Percentiles rank a stretch among this genome's conserved stretches.
These are phyloP conservation scores for Heliothis virescens DNA, from an alignment of 1,140 invertebrate species.

Conservation along the genomic window DNA sequence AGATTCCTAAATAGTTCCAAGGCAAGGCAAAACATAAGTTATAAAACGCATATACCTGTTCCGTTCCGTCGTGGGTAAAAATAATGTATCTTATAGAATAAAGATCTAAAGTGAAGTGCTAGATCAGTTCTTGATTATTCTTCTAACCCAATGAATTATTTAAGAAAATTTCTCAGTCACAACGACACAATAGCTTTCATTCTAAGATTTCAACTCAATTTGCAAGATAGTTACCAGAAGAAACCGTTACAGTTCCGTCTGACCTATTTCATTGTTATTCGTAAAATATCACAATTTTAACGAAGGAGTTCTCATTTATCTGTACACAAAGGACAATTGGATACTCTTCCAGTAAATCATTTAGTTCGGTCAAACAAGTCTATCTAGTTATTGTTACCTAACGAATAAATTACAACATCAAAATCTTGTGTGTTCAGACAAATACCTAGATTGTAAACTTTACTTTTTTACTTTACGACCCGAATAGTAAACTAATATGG, in stretches of 20 bases:
- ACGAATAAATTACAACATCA: neutral
- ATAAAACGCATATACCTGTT: too few relatives aligned
- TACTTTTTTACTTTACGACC: too few relatives aligned
- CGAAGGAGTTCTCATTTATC: neutral
- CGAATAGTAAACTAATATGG: too few relatives aligned
- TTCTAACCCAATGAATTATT: too few relatives aligned
- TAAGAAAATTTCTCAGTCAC: too few relatives aligned
- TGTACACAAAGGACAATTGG: neutral
- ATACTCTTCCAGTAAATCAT: neutral
- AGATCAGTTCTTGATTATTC: too few relatives aligned
- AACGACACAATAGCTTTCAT: too few relatives aligned
- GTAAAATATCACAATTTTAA: neutral
- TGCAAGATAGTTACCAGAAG: conserved; percentile 6
- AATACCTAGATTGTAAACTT: neutral
- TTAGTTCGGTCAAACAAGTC: neutral
- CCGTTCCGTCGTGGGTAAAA: too few relatives aligned
- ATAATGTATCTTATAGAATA: too few relatives aligned
- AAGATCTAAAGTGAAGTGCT: too few relatives aligned
- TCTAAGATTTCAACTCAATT: conserved; percentile 28
- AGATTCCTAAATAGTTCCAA: too few relatives aligned
- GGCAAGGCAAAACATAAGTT: too few relatives aligned
- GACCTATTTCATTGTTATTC: conserved; percentile 26
- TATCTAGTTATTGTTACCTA: neutral
- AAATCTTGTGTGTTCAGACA: neutral
- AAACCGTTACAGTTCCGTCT: conserved; percentile 8